phyloP scores from a whole-genome alignment of 1,140 invertebrate species.

The Palaemon carinicauda region DNA sequence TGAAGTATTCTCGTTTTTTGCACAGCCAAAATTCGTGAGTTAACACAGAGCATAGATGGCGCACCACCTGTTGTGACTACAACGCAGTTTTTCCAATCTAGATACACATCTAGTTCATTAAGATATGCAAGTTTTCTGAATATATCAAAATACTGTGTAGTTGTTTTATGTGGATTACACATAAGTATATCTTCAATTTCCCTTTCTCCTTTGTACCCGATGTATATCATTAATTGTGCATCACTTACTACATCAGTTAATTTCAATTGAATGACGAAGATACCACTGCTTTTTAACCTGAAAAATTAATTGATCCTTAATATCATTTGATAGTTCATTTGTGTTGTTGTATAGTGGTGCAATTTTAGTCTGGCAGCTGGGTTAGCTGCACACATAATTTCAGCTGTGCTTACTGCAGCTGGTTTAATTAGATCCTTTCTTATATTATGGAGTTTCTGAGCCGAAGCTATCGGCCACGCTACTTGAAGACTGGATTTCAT shows the following conservation, averaged over 20 bases:
- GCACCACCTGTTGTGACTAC: neutral
- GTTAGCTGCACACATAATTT: neutral
- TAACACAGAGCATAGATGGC: neutral
- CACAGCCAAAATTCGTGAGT: neutral
- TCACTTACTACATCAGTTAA: neutral
- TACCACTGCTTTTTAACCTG: neutral
- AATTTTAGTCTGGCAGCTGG: slow-evolving; percentile 6
- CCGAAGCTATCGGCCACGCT: neutral
- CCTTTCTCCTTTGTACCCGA: neutral
- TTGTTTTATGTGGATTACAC: neutral
- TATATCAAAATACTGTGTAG: neutral
- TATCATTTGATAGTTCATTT: slow-evolving; percentile 25
- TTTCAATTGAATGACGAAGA: slow-evolving; percentile 8
- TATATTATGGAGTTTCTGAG: neutral
- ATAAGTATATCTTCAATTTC: slow-evolving; percentile 20
- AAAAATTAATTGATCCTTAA: slow-evolving; percentile 26
- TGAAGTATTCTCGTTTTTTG: neutral
- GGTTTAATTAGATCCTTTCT: neutral
- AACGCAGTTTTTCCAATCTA: slow-evolving; percentile 16
- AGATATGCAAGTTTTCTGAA: neutral
- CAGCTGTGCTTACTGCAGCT: slow-evolving; percentile 4
- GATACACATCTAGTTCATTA: slow-evolving; percentile 15
- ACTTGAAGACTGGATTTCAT: slow-evolving; percentile 14
- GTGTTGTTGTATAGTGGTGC: slow-evolving; percentile 30
- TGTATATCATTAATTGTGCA: slow-evolving; percentile 14